Percentiles rank a stretch among this genome's conserved stretches.
Conservation (phyloP, 2,888 invertebrate genomes). For the Temnothorax unifasciatus region DNA sequence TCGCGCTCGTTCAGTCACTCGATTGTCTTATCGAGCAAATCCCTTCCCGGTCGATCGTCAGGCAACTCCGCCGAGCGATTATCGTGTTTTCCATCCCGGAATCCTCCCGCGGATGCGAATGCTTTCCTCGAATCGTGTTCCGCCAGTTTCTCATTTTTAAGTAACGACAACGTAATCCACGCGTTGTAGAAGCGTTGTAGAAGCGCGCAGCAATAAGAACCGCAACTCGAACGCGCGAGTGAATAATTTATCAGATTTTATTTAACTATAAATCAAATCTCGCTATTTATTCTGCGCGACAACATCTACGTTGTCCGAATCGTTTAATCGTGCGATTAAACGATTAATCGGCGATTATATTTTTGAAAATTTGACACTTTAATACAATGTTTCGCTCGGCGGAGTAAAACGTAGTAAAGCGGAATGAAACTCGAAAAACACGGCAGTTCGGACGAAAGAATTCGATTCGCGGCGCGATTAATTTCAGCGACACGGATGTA, state of each 20-base stretch:
- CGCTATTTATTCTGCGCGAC: not conserved
- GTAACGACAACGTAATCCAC: not conserved
- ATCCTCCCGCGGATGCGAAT: not conserved
- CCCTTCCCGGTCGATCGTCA: constrained; percentile 26
- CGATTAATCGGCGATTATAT: not conserved
- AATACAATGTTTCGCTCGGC: not conserved
- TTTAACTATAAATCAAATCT: not conserved
- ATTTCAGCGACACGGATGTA: not conserved
- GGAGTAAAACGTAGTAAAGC: not conserved
- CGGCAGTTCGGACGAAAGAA: not conserved
- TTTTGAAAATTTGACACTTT: not conserved
- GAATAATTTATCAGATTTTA: not conserved
- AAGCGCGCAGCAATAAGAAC: not conserved
- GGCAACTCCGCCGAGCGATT: constrained; percentile 24
- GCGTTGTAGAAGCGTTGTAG: not conserved
- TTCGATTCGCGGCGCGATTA: constrained; percentile 3
- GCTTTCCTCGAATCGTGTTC: not conserved
- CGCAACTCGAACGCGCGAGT: not conserved
- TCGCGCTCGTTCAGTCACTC: constrained; percentile 42
- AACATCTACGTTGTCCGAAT: not conserved
- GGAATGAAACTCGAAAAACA: not conserved
- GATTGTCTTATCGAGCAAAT: constrained; percentile 49
- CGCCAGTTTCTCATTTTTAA: not conserved
- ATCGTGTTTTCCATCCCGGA: constrained; percentile 23
- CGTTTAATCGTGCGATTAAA: not conserved